Evolutionary conservation across 2,113 vertebrate genomes (phyloP), one percentile per base, ranked within the genome.

Genomic region (Melanostigma gelatinosum): DNA sequence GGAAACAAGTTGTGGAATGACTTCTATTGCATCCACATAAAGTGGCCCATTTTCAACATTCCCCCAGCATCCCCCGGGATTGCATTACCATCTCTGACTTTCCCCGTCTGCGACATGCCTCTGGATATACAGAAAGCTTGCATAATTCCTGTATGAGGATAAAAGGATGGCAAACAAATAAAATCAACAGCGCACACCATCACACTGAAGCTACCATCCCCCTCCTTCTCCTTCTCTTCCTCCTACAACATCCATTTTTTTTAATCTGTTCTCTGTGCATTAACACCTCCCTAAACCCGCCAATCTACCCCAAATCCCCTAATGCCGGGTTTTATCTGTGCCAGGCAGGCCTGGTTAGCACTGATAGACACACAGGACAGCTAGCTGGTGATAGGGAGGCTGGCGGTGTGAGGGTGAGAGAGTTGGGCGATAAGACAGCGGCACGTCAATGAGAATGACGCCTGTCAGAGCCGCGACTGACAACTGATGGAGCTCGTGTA

Each of bases 281-380:
- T 79, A 82, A 79, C 81, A 82, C 81, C 72, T 77, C 76, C 69
- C 66, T 77, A 66, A 77, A 81, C 71, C 58, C 29, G 22, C 54
- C 10, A 29, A 87, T 80, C 75, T 60, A 78, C 75, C 85, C 76
- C 60, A 85, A 90, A 87, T 29, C 73, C 65, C 77, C 72, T 69
- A 68, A 78, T 87, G 77, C 50, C 4, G 29, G 15, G 62, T 83
- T 90, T 88, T 91, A 93, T 92, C 92, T 83, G 79, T 55, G 77
- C 82, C 79, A 85, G 42, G 80, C 91, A 91, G 90, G 72, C 82
- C 74, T 87, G 91, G 90, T 88, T 82, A 84, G 84, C 89, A 77
- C 71, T 78, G 90, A 92, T 84, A 90, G 80, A 89, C 86, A 85
- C 70, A 72, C 58, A 46, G 85, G 86, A 93, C 89, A 76, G 84